Percentiles rank a stretch among this genome's conserved stretches.
phyloP scores from a whole-genome alignment of 2,797 vertebrate species.

The Buceros bicornis region DNA sequence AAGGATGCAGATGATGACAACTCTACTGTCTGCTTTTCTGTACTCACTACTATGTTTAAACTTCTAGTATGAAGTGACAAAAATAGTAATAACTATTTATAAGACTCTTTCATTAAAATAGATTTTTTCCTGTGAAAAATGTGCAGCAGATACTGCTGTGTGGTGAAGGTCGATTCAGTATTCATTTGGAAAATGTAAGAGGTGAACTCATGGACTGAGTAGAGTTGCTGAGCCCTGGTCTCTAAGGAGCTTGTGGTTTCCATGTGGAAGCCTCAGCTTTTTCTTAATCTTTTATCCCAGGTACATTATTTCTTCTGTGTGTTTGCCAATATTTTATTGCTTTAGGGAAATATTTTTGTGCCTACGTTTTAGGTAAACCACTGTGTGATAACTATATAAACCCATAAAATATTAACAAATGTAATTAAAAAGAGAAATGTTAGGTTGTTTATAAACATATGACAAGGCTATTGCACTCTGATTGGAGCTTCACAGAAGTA shows the following conservation, averaged over 20 bases:
- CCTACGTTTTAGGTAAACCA: not conserved
- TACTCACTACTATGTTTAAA: not conserved
- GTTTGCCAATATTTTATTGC: not conserved
- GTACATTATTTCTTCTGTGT: not conserved
- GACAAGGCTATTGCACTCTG: not conserved
- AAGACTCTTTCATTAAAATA: not conserved
- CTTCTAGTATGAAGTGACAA: not conserved
- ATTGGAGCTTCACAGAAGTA: not conserved
- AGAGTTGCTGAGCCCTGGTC: not conserved
- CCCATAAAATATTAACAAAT: not conserved
- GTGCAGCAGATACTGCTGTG: not conserved
- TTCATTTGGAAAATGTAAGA: not conserved
- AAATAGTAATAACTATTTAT: not conserved
- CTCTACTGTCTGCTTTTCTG: not conserved
- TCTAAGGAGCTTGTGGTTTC: constrained; percentile 20
- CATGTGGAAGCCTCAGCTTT: not conserved
- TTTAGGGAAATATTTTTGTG: not conserved
- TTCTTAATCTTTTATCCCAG: not conserved
- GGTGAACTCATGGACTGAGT: not conserved
- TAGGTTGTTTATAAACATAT: not conserved
- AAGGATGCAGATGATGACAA: not conserved
- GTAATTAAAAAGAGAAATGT: not conserved
- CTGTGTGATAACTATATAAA: not conserved
- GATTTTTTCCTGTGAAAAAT: constrained; percentile 4
- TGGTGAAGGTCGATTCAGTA: not conserved